These are phyloP conservation scores for Cercocebus atys DNA, from an alignment of 2,113 vertebrate species.

Conservation along the genomic window DNA sequence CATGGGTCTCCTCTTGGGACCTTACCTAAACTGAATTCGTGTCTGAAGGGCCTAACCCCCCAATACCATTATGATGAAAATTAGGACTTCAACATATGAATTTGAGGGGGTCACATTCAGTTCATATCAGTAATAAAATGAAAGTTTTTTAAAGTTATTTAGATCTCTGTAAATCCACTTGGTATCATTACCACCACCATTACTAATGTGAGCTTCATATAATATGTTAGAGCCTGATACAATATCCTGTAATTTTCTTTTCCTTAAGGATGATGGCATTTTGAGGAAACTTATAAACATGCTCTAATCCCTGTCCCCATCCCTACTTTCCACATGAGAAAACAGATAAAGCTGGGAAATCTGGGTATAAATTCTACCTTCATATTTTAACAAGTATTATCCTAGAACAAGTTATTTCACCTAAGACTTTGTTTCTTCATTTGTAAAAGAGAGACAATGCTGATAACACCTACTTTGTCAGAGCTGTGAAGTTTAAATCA, in stretches of 20 bases:
- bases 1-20: not conserved
- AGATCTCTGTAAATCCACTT: not conserved
- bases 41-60: not conserved
- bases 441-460: slow-evolving; percentile 1
- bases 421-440: slow-evolving; percentile 27
- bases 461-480: not conserved
- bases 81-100: not conserved
- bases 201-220: not conserved
- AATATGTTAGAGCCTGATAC: not conserved
- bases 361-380: not conserved
- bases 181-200: not conserved
- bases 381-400: not conserved
- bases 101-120: not conserved
- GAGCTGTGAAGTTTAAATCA: not conserved
- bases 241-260: not conserved
- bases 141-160: not conserved
- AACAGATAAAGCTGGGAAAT: not conserved
- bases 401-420: slow-evolving; percentile 29
- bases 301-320: not conserved
- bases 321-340: not conserved
- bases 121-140: not conserved
- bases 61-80: not conserved
- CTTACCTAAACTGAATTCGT: not conserved
- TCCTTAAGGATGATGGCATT: not conserved
- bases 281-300: not conserved